phyloP scores from a whole-genome alignment of 2,797 vertebrate genomes.

The Peromyscus aztecus region DNA sequence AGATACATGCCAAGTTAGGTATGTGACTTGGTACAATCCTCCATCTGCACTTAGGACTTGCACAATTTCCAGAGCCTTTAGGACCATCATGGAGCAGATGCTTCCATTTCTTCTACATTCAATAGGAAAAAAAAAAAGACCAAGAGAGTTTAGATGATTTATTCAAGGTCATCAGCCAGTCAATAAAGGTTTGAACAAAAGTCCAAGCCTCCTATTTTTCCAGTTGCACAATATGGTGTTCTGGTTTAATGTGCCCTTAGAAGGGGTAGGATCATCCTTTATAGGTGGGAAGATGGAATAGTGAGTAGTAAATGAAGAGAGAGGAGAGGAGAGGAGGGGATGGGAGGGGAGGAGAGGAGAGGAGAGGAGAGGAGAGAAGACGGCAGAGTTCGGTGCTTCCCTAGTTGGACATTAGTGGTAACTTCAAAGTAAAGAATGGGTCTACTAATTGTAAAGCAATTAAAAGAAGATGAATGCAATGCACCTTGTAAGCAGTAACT shows the following conservation, averaged over 20 bases:
- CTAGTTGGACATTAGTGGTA: background rate
- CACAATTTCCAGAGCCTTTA: fast-evolving
- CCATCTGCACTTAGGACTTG: background rate
- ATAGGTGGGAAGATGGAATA: background rate
- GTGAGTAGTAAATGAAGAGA: background rate
- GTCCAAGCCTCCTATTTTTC: background rate
- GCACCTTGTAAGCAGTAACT: background rate
- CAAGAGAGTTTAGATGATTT: background rate
- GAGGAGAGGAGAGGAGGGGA: too few relatives aligned
- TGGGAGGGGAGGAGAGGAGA: fast-evolving
- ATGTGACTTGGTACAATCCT: background rate
- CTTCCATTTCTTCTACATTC: background rate
- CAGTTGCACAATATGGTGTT: fast-evolving
- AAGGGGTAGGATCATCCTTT: background rate
- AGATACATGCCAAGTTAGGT: background rate
- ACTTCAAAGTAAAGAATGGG: background rate
- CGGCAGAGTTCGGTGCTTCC: background rate
- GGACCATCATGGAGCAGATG: background rate
- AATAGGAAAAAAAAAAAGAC: background rate
- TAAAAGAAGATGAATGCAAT: background rate
- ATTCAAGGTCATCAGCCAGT: background rate
- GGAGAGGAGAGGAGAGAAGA: background rate
- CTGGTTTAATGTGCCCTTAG: fast-evolving
- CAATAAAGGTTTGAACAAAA: background rate
- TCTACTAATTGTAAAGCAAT: background rate